A percentile compares a stretch with the other conserved stretches of the same genome.
These are phyloP conservation scores for Xyrauchen texanus DNA, from an alignment of 2,113 vertebrate genomes.

Conservation along the genomic window DNA sequence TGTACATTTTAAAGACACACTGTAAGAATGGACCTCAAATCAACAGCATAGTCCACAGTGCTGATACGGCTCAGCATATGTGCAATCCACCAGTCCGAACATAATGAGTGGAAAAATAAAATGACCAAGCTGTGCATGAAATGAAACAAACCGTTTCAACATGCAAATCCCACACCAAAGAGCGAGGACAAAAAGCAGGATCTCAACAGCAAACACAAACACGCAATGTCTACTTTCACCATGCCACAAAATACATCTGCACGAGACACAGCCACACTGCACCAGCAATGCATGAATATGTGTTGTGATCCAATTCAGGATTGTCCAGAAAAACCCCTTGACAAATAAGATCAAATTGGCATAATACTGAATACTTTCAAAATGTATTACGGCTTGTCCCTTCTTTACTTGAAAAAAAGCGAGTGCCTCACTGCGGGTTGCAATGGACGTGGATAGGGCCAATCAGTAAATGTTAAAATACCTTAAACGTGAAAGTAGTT, in stretches of 20 bases:
- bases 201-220: not conserved
- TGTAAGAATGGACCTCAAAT: not conserved
- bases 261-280: not conserved
- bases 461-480: too few species aligned
- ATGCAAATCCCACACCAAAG: not conserved
- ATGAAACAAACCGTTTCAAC: not conserved
- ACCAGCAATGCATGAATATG: not conserved
- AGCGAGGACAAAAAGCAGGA: not conserved
- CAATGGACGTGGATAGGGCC: too few species aligned
- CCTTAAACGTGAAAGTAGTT: too few species aligned
- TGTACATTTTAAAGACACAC: not conserved
- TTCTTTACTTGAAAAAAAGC: too few species aligned
- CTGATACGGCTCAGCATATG: not conserved
- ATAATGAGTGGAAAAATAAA: not conserved
- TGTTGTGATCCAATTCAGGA: not conserved
- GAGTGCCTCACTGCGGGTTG: too few species aligned
- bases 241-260: not conserved
- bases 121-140: not conserved
- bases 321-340: not conserved
- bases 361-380: too few species aligned
- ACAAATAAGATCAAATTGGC: too few species aligned
- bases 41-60: not conserved
- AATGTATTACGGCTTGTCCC: too few species aligned
- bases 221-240: not conserved
- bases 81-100: not conserved